These are phyloP conservation scores for Phortica magna DNA, from an alignment of 2,888 invertebrate species.

Conservation along the genomic window DNA sequence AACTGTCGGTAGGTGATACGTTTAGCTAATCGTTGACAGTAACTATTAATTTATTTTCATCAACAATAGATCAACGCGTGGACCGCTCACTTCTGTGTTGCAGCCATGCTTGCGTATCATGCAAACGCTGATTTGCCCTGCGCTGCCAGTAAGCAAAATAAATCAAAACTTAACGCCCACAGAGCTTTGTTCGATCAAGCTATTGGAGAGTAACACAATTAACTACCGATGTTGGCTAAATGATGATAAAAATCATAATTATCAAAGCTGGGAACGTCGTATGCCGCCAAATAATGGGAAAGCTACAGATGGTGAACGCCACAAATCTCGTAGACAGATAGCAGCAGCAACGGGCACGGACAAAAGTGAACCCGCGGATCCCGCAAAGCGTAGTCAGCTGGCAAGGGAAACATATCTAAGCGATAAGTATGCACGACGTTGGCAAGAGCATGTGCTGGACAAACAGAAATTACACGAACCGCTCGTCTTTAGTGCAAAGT, in stretches of 20 bases:
- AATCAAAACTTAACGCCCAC: constrained; percentile 80
- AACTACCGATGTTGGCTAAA: constrained; percentile 87
- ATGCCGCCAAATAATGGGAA: constrained; percentile 79
- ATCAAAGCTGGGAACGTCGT: constrained; percentile 85
- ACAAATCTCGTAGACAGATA: constrained; percentile 61
- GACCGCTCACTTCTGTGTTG: constrained; percentile 92
- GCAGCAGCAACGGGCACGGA: constrained; percentile 41
- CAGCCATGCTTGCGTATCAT: constrained; percentile 95
- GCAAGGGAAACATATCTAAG: constrained; percentile 81
- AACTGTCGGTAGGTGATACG: constrained; percentile 80
- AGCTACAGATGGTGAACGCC: constrained; percentile 58
- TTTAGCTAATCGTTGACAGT: not conserved
- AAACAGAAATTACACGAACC: constrained; percentile 75
- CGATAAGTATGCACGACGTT: constrained; percentile 87
- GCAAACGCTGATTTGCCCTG: constrained; percentile 87
- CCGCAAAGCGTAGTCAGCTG: constrained; percentile 42
- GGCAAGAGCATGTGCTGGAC: constrained; percentile 79
- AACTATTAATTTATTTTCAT: not conserved
- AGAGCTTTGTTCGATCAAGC: constrained; percentile 80
- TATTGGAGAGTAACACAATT: constrained; percentile 83
- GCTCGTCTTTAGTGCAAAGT: constrained; percentile 82
- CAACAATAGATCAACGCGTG: constrained; percentile 81
- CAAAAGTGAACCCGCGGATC: constrained; percentile 40
- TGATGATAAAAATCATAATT: constrained; percentile 84
- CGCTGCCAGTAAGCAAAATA: constrained; percentile 80